These are phyloP conservation scores for Nesidiocoris tenuis DNA, from an alignment of 2,888 invertebrate genomes.

Conservation along the genomic window DNA sequence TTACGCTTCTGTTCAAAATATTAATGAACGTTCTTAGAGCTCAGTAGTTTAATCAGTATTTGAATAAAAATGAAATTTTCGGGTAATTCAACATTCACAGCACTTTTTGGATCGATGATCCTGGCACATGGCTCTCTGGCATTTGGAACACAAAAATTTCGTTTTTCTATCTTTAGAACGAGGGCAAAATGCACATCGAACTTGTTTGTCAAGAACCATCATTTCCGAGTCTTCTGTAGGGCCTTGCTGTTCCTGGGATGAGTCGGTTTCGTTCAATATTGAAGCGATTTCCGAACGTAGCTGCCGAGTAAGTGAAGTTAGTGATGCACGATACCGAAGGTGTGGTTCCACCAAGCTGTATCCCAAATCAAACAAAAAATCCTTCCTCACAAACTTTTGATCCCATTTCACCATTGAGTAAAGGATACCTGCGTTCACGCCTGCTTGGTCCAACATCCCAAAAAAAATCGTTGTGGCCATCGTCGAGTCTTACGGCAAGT, in stretches of 20 bases:
- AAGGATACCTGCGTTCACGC: conserved; percentile 42
- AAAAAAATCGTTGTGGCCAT: conserved; percentile 51
- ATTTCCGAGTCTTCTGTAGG: neutral
- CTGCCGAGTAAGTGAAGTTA: no score
- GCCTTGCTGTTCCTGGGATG: no score
- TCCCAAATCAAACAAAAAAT: conserved; percentile 24
- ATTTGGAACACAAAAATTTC: neutral
- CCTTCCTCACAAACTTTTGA: conserved; percentile 2
- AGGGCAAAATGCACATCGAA: conserved; percentile 12
- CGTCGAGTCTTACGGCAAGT: conserved; percentile 49
- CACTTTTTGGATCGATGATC: no score
- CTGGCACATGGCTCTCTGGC: conserved; percentile 11
- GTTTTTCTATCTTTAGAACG: conserved; percentile 6
- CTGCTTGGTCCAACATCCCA: conserved; percentile 42
- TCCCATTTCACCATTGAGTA: conserved; percentile 19
- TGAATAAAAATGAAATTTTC: no score
- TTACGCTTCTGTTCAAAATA: no score
- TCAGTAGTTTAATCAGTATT: no score
- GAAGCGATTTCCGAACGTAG: no score
- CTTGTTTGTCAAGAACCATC: conserved; percentile 21
- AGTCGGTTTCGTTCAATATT: no score
- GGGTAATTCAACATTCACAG: no score
- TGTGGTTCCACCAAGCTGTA: no score
- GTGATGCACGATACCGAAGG: no score
- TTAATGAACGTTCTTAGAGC: no score